These are phyloP conservation scores for Oreotragus oreotragus DNA, from an alignment of 2,113 vertebrate genomes.

Conservation along the genomic window DNA sequence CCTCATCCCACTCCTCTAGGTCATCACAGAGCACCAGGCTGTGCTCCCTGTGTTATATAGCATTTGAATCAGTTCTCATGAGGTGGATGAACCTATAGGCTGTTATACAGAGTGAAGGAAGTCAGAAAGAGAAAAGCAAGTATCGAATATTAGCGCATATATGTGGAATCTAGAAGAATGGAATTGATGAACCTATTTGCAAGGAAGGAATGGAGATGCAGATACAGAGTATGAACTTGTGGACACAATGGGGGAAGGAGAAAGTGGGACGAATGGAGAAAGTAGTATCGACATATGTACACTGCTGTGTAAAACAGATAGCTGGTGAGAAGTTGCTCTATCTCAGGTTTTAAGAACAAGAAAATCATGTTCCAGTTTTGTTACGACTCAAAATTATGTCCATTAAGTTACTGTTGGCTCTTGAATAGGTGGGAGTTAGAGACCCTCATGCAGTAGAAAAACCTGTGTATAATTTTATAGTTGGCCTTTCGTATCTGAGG, in stretches of 20 bases:
- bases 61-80: neutral
- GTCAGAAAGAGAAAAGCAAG: neutral
- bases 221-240: neutral
- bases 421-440: neutral
- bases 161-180: neutral
- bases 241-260: neutral
- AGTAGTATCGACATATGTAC: fast-evolving
- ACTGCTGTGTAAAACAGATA: neutral
- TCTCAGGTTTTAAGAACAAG: neutral
- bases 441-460: neutral
- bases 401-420: neutral
- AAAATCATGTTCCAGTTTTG: neutral
- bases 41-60: neutral
- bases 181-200: neutral
- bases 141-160: neutral
- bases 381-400: neutral
- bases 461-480: neutral
- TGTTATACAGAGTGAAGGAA: neutral
- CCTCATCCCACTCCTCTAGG: neutral
- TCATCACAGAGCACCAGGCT: neutral
- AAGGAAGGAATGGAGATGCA: neutral
- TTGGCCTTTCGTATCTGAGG: neutral
- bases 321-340: neutral
- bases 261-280: neutral
- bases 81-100: neutral